Evolutionary conservation across 2,888 invertebrate genomes (phyloP).

Genomic region (Lagria hirta): DNA sequence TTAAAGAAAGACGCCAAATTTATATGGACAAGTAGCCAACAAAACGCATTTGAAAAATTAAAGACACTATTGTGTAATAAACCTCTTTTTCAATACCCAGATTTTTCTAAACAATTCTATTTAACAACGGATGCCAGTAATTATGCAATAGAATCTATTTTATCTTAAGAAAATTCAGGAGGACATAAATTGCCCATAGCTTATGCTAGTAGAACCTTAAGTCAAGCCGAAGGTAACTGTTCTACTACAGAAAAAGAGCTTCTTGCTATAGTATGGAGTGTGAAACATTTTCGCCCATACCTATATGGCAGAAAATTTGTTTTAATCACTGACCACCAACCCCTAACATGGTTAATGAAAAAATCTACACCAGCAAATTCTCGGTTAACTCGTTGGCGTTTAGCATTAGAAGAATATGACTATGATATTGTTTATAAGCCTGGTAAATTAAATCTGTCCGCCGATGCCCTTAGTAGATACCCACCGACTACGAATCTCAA

Average conservation of each 20-base stretch:
- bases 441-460: not conserved
- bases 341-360: conserved; percentile 8
- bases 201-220: conserved; percentile 1
- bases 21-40: conserved; percentile 20
- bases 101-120: conserved; percentile 37
- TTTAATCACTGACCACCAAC: conserved; percentile 9
- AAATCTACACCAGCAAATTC: conserved; percentile 1
- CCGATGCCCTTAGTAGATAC: conserved; percentile 6
- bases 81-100: conserved; percentile 39
- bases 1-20: not conserved
- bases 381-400: conserved; percentile 3
- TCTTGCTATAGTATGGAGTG: conserved; percentile 7
- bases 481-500: too few relatives aligned
- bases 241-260: conserved; percentile 7
- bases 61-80: conserved; percentile 24
- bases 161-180: conserved; percentile 32
- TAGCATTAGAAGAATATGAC: conserved; percentile 7
- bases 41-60: conserved; percentile 31
- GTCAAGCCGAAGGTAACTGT: conserved; percentile 7
- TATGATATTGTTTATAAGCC: conserved; percentile 7
- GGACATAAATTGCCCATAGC: conserved; percentile 3
- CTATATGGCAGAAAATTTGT: conserved; percentile 11
- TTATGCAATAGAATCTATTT: conserved; percentile 36
- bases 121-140: conserved; percentile 40
- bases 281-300: conserved; percentile 11